Conservation (phyloP, 2,113 vertebrate species). For the Ascaphus truei region DNA sequence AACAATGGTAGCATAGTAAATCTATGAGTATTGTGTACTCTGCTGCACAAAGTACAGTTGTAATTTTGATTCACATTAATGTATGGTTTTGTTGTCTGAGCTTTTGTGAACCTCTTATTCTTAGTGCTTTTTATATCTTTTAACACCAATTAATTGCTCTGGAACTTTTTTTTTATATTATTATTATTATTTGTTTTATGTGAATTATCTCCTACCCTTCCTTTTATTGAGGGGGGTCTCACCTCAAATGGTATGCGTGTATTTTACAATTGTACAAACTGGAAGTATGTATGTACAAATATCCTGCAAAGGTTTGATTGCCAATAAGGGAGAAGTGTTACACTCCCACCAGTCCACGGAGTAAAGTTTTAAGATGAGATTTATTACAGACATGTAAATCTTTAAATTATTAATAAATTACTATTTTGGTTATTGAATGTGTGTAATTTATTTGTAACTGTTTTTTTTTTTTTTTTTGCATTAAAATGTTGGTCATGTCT, state of each 20-base stretch:
- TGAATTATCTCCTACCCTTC: constrained; percentile 70
- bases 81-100: constrained; percentile 53
- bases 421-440: constrained; percentile 92
- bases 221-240: constrained; percentile 81
- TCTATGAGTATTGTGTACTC: constrained; percentile 37
- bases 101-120: constrained; percentile 61
- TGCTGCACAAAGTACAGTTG: background rate
- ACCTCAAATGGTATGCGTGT: constrained; percentile 74
- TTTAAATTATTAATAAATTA: constrained; percentile 99
- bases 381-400: constrained; percentile 93
- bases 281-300: constrained; percentile 64
- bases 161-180: constrained; percentile 48
- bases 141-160: constrained; percentile 57
- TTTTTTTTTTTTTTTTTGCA: constrained; percentile 31
- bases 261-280: constrained; percentile 59
- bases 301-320: constrained; percentile 53
- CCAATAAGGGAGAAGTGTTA: constrained; percentile 63
- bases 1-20: background rate
- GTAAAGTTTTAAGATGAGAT: constrained; percentile 70
- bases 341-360: constrained; percentile 46
- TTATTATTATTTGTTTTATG: no score
- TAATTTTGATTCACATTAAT: constrained; percentile 49
- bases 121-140: constrained; percentile 52
- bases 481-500: no score
- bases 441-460: constrained; percentile 34